Base-by-base conservation (phyloP, 1,140 invertebrate genomes). In the Magallana angulata region DNA sequence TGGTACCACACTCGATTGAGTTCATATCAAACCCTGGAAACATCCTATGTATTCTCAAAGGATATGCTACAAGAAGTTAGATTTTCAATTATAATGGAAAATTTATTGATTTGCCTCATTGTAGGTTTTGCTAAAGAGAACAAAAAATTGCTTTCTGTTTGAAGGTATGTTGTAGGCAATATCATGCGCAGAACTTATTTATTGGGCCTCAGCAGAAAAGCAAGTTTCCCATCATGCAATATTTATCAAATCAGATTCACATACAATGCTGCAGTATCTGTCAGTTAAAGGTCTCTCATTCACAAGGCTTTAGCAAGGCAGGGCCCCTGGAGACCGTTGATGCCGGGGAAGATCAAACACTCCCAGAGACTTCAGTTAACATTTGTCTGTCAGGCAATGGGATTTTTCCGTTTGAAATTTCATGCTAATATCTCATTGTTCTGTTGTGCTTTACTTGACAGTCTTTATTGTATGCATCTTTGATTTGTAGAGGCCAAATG, bases 51-150 rank as follows among this genome's bases (percentile, higher is more conserved):
- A 76, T 76, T 9, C 24, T 76, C 68, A 76, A 76, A 76, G 24
- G 9, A 76, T 76, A 76, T 30, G 18, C 68, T 30, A 18, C 18
- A 76, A 30, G 24, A 76, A 30, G 18, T 76, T 30, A 30, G 24
- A 76, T 76, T 76, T 76, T 76, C 68, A 76, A 76, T 76, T 30
- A 76, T 76, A 76, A 76, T 76, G 68, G 68, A 76, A 76, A 76
- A 12, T 76, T 76, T 76, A 76, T 76, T 76, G 68, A 76, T 76
- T 76, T 76, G 68, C 24, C 18, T 76, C 14, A 76, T 76, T 76
- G 68, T 76, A 76, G 68, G 8, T 76, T 76, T 30, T 76, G 24
- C 68, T 76, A 9, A 76, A 76, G 68, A 76, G 68, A 76, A 62
- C 60, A n/a, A 76, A 76, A 76, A 76, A 76, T 76, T 30, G 3